phyloP scores from a whole-genome alignment of 2,888 invertebrate genomes.

The Luffia ferchaultella region DNA sequence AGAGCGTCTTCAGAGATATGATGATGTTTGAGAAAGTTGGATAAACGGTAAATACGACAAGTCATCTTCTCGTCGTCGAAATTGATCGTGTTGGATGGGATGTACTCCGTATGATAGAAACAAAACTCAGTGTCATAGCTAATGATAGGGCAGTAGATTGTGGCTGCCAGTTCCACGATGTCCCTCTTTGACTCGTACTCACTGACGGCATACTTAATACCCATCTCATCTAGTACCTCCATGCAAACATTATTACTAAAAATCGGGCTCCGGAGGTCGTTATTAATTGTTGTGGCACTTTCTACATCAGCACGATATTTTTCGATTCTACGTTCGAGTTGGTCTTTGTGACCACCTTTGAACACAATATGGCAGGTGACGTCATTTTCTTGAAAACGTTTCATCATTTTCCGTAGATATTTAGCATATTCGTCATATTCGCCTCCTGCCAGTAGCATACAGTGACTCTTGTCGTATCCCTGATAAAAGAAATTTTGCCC shows the following conservation, averaged over 20 bases:
- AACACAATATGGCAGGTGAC: constrained; percentile 27
- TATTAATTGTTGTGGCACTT: neutral
- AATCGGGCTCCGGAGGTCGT: constrained; percentile 14
- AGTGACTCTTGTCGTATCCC: constrained; percentile 16
- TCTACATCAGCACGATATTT: neutral
- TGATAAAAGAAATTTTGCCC: constrained; percentile 24
- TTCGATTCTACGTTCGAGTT: constrained; percentile 14
- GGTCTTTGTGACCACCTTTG: constrained; percentile 23
- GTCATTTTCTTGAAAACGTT: constrained; percentile 24
- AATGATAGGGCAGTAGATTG: constrained; percentile 25
- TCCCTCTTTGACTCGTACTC: constrained; percentile 23
- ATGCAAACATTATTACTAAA: constrained; percentile 20
- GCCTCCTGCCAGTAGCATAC: constrained; percentile 22
- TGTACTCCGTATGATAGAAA: constrained; percentile 24
- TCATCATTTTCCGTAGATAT: constrained; percentile 18
- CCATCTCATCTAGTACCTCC: constrained; percentile 26
- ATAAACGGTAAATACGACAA: constrained; percentile 18
- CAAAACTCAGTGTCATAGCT: constrained; percentile 25
- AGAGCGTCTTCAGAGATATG: constrained; percentile 18
- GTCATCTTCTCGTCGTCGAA: constrained; percentile 7
- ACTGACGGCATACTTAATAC: constrained; percentile 21
- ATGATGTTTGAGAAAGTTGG: constrained; percentile 18
- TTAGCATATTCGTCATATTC: constrained; percentile 24
- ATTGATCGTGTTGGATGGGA: constrained; percentile 18
- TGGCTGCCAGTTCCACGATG: constrained; percentile 25